Evolutionary conservation across 2,113 vertebrate genomes (phyloP).

Genomic region (Anolis sagrei): DNA sequence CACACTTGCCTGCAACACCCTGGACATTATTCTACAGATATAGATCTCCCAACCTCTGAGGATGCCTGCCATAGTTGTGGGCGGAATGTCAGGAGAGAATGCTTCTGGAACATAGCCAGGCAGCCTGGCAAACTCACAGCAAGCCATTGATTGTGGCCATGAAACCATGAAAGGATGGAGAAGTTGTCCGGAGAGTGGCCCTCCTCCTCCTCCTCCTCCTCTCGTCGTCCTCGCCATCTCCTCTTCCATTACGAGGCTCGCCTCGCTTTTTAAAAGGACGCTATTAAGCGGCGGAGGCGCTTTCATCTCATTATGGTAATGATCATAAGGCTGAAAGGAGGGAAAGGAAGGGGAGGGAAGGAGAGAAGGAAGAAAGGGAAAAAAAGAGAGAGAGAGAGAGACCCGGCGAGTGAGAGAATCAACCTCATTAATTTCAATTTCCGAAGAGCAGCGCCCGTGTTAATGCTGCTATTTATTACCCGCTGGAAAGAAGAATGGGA

Average conservation of each 20-base stretch:
- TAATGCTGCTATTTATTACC: conserved; percentile 75
- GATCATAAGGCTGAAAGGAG: conserved; percentile 57
- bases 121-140: too few relatives aligned
- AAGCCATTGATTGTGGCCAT: too few relatives aligned
- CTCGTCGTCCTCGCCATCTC: not conserved
- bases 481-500: conserved; percentile 50
- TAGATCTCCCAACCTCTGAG: too few relatives aligned
- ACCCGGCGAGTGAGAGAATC: conserved; percentile 76
- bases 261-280: conserved; percentile 50
- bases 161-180: not conserved
- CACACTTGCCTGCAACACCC: too few relatives aligned
- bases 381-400: not conserved
- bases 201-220: not conserved
- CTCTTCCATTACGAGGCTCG: conserved; percentile 5
- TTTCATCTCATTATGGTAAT: conserved; percentile 85
- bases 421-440: conserved; percentile 83
- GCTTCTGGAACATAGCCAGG: too few relatives aligned
- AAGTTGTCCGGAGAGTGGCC: conserved; percentile 22
- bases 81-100: too few relatives aligned
- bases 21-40: too few relatives aligned
- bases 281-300: conserved; percentile 74
- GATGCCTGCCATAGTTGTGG: too few relatives aligned
- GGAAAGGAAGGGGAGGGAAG: too few relatives aligned
- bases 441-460: conserved; percentile 64
- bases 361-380: too few relatives aligned